phyloP scores from a whole-genome alignment of 2,797 vertebrate species.

The Sorex maritimensis region DNA sequence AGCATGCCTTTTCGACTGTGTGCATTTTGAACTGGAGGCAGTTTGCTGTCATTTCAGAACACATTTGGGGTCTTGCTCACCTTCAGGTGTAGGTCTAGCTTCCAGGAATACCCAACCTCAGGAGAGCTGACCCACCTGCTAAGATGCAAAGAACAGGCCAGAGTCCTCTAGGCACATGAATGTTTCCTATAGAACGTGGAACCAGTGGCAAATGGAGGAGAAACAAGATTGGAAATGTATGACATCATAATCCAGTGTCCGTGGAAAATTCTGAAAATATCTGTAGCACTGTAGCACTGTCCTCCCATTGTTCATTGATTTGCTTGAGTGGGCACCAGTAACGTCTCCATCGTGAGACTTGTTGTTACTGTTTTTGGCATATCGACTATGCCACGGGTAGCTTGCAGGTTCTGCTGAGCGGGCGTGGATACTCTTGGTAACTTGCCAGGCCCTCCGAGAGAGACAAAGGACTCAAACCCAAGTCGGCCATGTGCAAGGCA shows the following conservation, averaged over 20 bases:
- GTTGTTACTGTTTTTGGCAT: too few species aligned
- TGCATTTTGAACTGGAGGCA: not conserved
- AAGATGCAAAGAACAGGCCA: not conserved
- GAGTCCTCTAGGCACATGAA: not conserved
- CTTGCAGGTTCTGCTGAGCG: too few species aligned
- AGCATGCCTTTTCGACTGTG: not conserved
- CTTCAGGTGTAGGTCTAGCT: not conserved
- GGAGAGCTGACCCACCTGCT: not conserved
- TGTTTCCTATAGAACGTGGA: not conserved
- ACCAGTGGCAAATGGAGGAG: not conserved
- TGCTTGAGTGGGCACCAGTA: too few species aligned
- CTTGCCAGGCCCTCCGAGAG: too few species aligned
- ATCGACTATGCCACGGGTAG: too few species aligned
- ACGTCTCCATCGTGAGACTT: too few species aligned
- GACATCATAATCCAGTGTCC: not conserved
- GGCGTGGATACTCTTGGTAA: too few species aligned
- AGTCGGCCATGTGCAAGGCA: too few species aligned
- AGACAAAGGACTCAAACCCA: too few species aligned
- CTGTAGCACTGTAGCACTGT: not conserved
- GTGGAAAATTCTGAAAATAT: slow-evolving; percentile 11
- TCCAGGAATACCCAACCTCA: not conserved
- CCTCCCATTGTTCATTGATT: too few species aligned
- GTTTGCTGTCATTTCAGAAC: not conserved
- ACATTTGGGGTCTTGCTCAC: not conserved
- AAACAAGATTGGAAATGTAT: not conserved